Evolutionary conservation across 2,113 vertebrate genomes (phyloP), one percentile per base, ranked within the genome.

Genomic region (Etheostoma spectabile): DNA sequence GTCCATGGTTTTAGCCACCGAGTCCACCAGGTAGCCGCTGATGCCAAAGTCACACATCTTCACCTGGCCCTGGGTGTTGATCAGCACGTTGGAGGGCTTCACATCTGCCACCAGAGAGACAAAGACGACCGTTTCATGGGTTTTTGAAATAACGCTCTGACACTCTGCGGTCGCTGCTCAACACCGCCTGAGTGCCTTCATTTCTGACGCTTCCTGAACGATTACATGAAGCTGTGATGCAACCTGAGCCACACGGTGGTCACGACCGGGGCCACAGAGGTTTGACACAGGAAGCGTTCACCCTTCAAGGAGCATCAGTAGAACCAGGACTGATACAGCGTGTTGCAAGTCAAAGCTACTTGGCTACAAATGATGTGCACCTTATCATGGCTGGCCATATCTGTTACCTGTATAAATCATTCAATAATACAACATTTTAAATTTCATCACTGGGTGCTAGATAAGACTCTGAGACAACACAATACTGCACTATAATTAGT

Each of bases 1-100:
- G 6, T 99, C 97, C 93, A 99, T 97, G 10, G 98, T 99, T 89
- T 99, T 99, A 49, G 98, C 98, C 76, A 99, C 97, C 0, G 98
- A 99, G 93, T 99, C 98, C 3, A 99, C 98, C 80, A 99, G 94
- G 93, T 99, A 98, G 79, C 98, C 98, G 18, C 98, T 99, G 95
- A 99, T 99, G 15, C 98, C 98, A 48, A 99, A 99, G 87, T 99
- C 98, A 6, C 98, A 99, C 97, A 99, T 99, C 96, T 99, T 99
- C 91, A 99, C 97, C 91, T 99, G 98, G 45, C 98, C 98, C 91
- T 97, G 95, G 6, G 96, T 95, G 86, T 99, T 99, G 89, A 99
- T 99, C 83, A 99, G 96, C 85, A 99, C 97, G 7, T 99, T 99
- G 81, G 98, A 99, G 62, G 98, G 98, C 92, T 99, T 99, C 93